Base-by-base conservation (phyloP, 2,888 invertebrate genomes). In the Epistrophe eligans region DNA sequence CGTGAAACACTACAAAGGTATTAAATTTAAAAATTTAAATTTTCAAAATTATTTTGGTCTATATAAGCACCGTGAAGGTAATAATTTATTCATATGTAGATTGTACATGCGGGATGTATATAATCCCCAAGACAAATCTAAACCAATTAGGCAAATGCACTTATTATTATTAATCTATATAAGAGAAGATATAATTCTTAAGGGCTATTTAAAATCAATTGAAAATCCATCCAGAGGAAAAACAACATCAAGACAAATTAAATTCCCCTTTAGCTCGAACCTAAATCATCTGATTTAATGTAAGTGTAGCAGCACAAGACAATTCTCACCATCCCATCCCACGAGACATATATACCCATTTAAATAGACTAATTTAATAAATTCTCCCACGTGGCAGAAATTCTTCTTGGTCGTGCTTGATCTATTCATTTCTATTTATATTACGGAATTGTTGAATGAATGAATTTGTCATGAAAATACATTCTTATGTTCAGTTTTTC, bases 341-440 rank as follows among this genome's bases (percentile, higher is more conserved):
- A 19, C 35, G 81, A 70, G 85, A 74, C 35, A 73, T 57, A 74
- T 24, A 73, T 57, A 24, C 71, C 58, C 43, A 57, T 74, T 79
- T 71, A 60, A 38, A 73, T 8, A 17, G 28, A 50, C 62, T 57
- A 73, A 70, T 77, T 50, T 40, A 81, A 81, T 79, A 79, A 85
- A 85, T 74, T 85, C 64, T 60, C 82, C 77, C 85, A 77, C 74
- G 81, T 81, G 85, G 67, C 77, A 77, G 71, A 19, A 35, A 67
- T 50, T 50, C 19, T 67, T 50, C 17, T 9, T 13, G 9, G 24
- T 2, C 6, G 7, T 7, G 8, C 55, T 55, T 55, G 9, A 55
- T 9, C 8, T n/a, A 28, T 10, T 4, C 0, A 55, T 32, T 28
- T 15, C 13, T 24, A 50, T 50, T 17, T 19, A 15, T 13, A n/a